These are phyloP conservation scores for Pomatostomus ruficeps DNA, from an alignment of 2,113 vertebrate species.

Conservation along the genomic window DNA sequence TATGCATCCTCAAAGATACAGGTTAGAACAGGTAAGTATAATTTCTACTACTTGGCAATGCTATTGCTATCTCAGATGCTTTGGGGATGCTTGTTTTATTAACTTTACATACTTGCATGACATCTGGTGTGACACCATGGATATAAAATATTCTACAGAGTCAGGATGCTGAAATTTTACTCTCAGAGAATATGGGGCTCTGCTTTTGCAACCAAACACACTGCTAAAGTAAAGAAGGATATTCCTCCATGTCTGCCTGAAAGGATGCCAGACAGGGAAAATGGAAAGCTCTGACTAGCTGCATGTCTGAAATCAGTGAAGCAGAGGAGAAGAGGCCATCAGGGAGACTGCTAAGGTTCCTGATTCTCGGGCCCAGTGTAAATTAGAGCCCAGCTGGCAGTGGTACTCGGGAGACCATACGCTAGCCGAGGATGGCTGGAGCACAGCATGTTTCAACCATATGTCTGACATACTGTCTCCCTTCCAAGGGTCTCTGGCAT, in stretches of 20 bases:
- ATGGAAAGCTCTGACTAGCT: neutral
- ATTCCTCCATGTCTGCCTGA: neutral
- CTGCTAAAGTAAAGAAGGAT: neutral
- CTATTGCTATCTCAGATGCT: neutral
- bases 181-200: neutral
- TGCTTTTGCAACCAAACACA: neutral
- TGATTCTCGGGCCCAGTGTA: constrained; percentile 31
- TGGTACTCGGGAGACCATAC: constrained; percentile 45
- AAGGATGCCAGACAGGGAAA: constrained; percentile 11
- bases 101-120: neutral
- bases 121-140: neutral
- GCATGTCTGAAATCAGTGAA: constrained; percentile 48
- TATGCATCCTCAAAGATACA: neutral
- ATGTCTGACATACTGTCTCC: constrained; percentile 60
- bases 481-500: constrained; percentile 46
- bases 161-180: neutral
- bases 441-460: constrained; percentile 55
- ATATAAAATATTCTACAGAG: neutral
- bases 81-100: neutral
- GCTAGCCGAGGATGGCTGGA: constrained; percentile 56
- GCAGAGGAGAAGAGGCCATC: constrained; percentile 40
- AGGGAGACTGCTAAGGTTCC: constrained; percentile 5
- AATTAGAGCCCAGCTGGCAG: constrained; percentile 64
- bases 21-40: neutral
- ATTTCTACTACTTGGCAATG: neutral